Base-by-base conservation (phyloP, 2,888 invertebrate species). In the Platynereis dumerilii region DNA sequence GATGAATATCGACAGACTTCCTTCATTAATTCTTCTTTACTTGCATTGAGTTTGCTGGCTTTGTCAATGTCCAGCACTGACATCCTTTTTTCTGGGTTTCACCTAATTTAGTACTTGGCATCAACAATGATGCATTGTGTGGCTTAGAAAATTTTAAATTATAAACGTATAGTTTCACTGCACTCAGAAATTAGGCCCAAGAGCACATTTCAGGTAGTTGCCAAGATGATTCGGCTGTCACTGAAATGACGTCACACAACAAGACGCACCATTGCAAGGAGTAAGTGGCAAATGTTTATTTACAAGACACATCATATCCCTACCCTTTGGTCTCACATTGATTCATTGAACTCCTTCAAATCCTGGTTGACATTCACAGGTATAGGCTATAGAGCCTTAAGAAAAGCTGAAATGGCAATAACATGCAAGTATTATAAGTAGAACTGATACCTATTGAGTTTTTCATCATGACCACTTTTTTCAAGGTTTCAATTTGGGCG, bases 1-100 rank as follows among this genome's bases (percentile, higher is more conserved):
- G n/a, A n/a, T n/a, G n/a, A n/a, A n/a, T n/a, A n/a, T n/a, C n/a
- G n/a, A n/a, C n/a, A n/a, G n/a, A n/a, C n/a, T n/a, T n/a, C n/a
- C n/a, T n/a, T n/a, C n/a, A n/a, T n/a, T n/a, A n/a, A n/a, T n/a
- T n/a, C 12, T 5, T 12, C 12, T 34, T 34, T 60, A 78, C 79
- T 78, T 75, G 72, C 73, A 62, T 79, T 78, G 22, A 75, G 74
- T 1, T 72, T 72, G 22, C 69, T 73, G 24, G 77, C 77, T 24
- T 72, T 73, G 48, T 78, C 78, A 34, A 78, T 75, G 64, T 76
- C 75, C 26, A 78, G 70, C 10, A 78, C 74, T 39, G 77, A 76
- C 39, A 74, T 72, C 52, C 75, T 70, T 57, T 71, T 76, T 17
- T 75, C 74, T 34, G 73, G 34, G 74, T 75, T 54, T 73, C 60